A percentile compares a stretch with the other conserved stretches of the same genome.
phyloP scores from a whole-genome alignment of 2,113 vertebrate genomes.

The Numida meleagris region DNA sequence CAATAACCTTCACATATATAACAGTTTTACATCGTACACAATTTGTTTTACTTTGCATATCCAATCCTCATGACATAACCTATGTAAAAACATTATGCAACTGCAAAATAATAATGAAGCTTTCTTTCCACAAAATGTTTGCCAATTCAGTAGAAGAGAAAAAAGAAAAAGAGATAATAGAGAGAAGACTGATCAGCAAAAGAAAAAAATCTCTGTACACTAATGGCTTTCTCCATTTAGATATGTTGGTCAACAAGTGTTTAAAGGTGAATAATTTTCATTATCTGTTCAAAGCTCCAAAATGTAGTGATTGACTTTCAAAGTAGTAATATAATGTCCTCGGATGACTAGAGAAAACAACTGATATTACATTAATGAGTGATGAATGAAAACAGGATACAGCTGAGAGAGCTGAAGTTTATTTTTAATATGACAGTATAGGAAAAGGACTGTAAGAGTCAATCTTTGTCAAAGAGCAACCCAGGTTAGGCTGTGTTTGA shows the following conservation, averaged over 20 bases:
- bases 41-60: background rate
- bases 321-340: background rate
- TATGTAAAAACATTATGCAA: background rate
- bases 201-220: background rate
- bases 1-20: background rate
- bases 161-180: background rate
- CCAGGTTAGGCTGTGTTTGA: background rate
- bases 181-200: background rate
- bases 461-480: background rate
- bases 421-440: background rate
- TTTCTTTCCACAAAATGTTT: background rate
- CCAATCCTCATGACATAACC: background rate
- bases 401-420: background rate
- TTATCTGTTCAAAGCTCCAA: background rate
- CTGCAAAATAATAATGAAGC: background rate
- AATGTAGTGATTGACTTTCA: background rate
- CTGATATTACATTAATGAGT: background rate
- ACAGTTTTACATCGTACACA: background rate
- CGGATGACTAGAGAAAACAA: background rate
- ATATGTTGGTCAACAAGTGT: background rate
- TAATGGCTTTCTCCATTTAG: background rate
- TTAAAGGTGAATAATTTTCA: background rate
- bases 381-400: background rate
- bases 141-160: background rate
- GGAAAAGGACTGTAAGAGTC: background rate